These are phyloP conservation scores for Piprites chloris DNA, from an alignment of 2,113 vertebrate species.

Conservation along the genomic window DNA sequence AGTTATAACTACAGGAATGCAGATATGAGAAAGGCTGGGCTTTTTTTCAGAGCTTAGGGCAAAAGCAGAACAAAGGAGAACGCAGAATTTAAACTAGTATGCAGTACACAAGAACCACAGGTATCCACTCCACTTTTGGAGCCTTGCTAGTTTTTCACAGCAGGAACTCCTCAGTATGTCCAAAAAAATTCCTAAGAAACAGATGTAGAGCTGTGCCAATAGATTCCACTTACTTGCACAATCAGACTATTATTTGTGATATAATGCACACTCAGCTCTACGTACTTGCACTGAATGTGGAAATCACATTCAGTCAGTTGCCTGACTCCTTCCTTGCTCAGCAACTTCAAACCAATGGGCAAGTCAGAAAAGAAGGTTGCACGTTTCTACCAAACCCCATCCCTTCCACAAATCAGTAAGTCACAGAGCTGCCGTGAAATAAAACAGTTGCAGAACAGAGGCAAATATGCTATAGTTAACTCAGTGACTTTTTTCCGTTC, in stretches of 20 bases:
- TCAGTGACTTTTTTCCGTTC: background rate
- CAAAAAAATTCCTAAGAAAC: background rate
- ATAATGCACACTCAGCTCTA: background rate
- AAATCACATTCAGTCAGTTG: background rate
- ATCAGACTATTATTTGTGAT: background rate
- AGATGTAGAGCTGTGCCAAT: background rate
- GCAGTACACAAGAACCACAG: background rate
- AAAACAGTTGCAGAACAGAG: background rate
- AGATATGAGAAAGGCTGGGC: accelerated
- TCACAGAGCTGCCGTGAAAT: background rate
- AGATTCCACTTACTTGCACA: background rate
- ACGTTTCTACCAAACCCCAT: background rate
- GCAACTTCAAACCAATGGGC: background rate
- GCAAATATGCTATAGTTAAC: background rate
- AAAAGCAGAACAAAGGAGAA: background rate
- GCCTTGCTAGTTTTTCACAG: background rate
- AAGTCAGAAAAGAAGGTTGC: background rate
- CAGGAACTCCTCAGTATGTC: background rate
- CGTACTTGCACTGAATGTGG: background rate
- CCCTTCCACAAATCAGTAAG: background rate
- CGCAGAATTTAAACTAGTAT: background rate
- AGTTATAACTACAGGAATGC: background rate
- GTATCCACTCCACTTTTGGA: background rate
- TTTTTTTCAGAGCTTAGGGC: background rate
- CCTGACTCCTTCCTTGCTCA: background rate